These are phyloP conservation scores for Erpobdella octoculata DNA, from an alignment of 2,888 invertebrate species.

Conservation along the genomic window DNA sequence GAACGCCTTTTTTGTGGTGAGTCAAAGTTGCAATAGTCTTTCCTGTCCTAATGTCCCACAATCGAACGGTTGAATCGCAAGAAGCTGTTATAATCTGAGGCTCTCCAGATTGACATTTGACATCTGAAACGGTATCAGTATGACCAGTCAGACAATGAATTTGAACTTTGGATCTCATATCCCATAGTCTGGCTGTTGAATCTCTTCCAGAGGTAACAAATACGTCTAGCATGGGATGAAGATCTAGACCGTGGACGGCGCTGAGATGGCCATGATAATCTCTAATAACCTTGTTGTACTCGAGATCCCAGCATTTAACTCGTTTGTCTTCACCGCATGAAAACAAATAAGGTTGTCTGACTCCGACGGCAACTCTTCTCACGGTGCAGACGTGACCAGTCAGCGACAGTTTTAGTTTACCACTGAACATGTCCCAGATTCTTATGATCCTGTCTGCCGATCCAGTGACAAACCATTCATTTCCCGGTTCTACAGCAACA, in stretches of 20 bases:
- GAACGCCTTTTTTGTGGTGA: slow-evolving; percentile 87
- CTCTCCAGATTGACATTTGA: slow-evolving; percentile 82
- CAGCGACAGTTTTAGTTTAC: slow-evolving; percentile 86
- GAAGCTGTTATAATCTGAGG: slow-evolving; percentile 81
- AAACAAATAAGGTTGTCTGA: slow-evolving; percentile 92
- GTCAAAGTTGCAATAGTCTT: slow-evolving; percentile 87
- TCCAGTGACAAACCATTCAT: slow-evolving; percentile 87
- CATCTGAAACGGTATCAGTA: slow-evolving; percentile 90
- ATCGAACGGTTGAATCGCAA: slow-evolving; percentile 88
- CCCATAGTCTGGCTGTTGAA: slow-evolving; percentile 91
- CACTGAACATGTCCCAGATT: slow-evolving; percentile 96
- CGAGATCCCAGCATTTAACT: slow-evolving; percentile 93
- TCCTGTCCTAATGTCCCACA: slow-evolving; percentile 96
- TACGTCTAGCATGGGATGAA: slow-evolving; percentile 92
- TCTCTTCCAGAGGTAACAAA: slow-evolving; percentile 87
- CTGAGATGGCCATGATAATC: slow-evolving; percentile 98
- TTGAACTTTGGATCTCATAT: slow-evolving; percentile 96
- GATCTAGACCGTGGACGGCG: slow-evolving; percentile 81
- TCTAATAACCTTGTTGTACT: slow-evolving; percentile 93
- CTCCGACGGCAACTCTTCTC: slow-evolving; percentile 83
- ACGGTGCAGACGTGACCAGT: slow-evolving; percentile 98
- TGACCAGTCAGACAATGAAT: slow-evolving; percentile 91
- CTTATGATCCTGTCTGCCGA: slow-evolving; percentile 96
- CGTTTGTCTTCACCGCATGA: slow-evolving; percentile 92
- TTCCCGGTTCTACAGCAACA: slow-evolving; percentile 92